Conservation (phyloP, 2,113 vertebrate genomes). For the Protomyctophum bolini region DNA sequence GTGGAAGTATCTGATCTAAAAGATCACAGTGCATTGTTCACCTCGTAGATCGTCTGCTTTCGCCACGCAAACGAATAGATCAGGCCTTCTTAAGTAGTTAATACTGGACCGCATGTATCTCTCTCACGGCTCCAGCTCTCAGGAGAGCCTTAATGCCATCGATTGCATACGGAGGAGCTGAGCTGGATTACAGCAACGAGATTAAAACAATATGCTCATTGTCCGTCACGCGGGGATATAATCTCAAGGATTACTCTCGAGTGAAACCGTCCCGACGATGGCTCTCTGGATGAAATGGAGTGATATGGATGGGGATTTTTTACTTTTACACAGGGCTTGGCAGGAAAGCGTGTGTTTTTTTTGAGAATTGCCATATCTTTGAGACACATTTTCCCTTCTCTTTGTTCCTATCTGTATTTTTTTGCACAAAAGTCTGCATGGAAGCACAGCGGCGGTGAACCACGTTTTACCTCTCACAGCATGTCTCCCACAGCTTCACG, state of each 20-base stretch:
- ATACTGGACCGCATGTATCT: too few species aligned
- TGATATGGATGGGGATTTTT: constrained; percentile 41
- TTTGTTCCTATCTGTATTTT: constrained; percentile 35
- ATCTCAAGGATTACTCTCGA: constrained; percentile 71
- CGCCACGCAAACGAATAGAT: too few species aligned
- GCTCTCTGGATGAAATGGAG: constrained; percentile 49
- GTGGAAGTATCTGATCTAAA: not conserved
- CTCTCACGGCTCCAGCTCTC: constrained; percentile 38
- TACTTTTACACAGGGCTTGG: constrained; percentile 9
- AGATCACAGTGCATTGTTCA: constrained; percentile 47
- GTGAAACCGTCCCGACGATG: constrained; percentile 44
- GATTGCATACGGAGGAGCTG: constrained; percentile 55
- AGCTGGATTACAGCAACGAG: constrained; percentile 74
- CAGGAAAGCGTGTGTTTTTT: constrained; percentile 13
- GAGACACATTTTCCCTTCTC: constrained; percentile 28
- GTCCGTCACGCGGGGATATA: constrained; percentile 66
- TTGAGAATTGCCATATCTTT: constrained; percentile 31
- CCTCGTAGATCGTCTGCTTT: too few species aligned
- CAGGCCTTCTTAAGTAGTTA: too few species aligned
- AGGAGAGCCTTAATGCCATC: constrained; percentile 43
- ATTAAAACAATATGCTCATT: constrained; percentile 76
- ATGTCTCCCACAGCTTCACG: constrained; percentile 48
- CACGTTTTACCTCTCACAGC: constrained; percentile 52
- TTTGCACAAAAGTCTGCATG: constrained; percentile 18
- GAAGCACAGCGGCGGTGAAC: constrained; percentile 33